A percentile compares a stretch with the other conserved stretches of the same genome.
These are phyloP conservation scores for Venusia cambrica DNA, from an alignment of 2,888 invertebrate genomes.

Conservation along the genomic window DNA sequence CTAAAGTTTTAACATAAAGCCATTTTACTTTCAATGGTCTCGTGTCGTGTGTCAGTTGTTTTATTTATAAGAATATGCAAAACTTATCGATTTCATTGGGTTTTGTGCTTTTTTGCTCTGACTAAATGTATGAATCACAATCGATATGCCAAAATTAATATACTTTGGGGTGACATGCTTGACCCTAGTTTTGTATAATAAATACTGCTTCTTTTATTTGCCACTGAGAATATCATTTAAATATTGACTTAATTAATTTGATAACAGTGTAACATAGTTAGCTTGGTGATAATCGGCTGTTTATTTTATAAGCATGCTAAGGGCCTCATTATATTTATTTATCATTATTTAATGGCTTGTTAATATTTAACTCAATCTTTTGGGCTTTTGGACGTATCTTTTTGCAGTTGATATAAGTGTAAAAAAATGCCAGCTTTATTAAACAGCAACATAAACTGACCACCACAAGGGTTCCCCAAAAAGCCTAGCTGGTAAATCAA, in stretches of 20 bases:
- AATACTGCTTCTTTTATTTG: conserved; percentile 37
- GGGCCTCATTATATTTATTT: too few relatives aligned
- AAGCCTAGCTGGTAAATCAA: too few relatives aligned
- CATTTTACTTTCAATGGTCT: too few relatives aligned
- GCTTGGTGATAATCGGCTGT: conserved; percentile 3
- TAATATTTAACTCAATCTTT: too few relatives aligned
- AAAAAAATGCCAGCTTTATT: too few relatives aligned
- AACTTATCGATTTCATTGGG: conserved; percentile 12
- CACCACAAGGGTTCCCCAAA: too few relatives aligned
- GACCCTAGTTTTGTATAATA: conserved; percentile 45
- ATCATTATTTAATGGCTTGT: too few relatives aligned
- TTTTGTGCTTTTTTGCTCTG: conserved; percentile 42
- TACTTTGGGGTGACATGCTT: conserved; percentile 47
- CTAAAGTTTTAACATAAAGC: too few relatives aligned
- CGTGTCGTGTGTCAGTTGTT: not conserved
- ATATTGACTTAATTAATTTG: conserved; percentile 17
- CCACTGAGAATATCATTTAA: conserved; percentile 30
- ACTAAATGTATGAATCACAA: conserved; percentile 52
- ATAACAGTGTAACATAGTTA: conserved; percentile 15
- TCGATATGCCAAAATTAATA: conserved; percentile 42
- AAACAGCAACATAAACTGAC: too few relatives aligned
- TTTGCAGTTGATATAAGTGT: too few relatives aligned
- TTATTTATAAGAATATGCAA: not conserved
- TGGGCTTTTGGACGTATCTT: too few relatives aligned
- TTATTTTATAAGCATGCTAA: conserved; percentile 11